phyloP scores from a whole-genome alignment of 2,113 vertebrate species.

The Notarius lentiginosus region DNA sequence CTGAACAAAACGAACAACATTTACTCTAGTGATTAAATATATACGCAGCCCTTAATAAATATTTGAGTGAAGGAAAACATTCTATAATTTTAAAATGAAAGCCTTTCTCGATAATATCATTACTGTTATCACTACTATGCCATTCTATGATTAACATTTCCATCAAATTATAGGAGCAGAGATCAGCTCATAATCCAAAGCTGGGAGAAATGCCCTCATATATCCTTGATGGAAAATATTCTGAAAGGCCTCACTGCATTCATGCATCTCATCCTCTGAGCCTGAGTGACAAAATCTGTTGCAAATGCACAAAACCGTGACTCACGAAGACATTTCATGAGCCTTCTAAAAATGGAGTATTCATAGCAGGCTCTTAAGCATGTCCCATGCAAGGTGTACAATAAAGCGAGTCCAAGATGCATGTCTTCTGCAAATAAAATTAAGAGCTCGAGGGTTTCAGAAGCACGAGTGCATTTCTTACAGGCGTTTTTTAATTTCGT shows the following conservation, averaged over 20 bases:
- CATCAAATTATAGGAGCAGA: not conserved
- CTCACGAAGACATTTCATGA: not conserved
- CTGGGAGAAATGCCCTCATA: not conserved
- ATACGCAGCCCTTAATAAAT: not conserved
- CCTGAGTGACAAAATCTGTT: constrained; percentile 31
- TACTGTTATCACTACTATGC: not conserved
- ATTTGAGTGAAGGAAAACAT: not conserved
- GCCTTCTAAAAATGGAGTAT: constrained; percentile 11
- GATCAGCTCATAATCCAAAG: constrained; percentile 15
- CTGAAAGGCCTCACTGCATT: not conserved
- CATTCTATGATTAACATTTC: not conserved
- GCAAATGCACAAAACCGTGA: constrained; percentile 20
- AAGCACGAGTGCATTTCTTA: not conserved
- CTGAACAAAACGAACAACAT: not conserved
- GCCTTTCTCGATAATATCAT: not conserved
- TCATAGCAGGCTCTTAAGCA: constrained; percentile 2
- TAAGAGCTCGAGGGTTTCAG: not conserved
- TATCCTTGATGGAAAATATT: constrained; percentile 16
- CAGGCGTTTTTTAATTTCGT: not conserved
- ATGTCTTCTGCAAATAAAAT: constrained; percentile 5
- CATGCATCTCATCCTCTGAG: constrained; percentile 13
- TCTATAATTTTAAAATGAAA: not conserved
- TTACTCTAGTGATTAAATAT: not conserved
- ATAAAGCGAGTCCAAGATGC: not conserved
- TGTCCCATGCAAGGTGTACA: not conserved